Evolutionary conservation across 2,797 vertebrate genomes (phyloP).

Genomic region (Gallirallus australis): DNA sequence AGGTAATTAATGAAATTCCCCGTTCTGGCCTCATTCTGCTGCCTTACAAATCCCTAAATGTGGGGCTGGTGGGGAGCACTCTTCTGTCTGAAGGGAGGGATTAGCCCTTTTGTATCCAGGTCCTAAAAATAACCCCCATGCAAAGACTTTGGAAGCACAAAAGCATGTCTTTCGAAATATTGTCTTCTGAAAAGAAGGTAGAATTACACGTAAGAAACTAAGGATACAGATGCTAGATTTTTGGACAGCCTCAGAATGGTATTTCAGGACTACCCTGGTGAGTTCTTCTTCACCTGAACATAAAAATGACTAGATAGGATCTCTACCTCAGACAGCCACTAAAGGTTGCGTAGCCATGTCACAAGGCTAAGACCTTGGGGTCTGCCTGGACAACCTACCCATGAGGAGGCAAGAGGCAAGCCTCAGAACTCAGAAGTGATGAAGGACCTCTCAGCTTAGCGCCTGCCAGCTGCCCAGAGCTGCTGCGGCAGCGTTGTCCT

Average conservation of each 20-base stretch:
- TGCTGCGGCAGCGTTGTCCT: fast-evolving
- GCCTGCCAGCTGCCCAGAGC: neutral
- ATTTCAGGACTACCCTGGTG: neutral
- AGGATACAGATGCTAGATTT: neutral
- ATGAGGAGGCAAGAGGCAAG: neutral
- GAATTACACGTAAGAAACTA: neutral
- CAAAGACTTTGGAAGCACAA: neutral
- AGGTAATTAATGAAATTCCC: neutral
- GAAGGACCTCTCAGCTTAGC: neutral
- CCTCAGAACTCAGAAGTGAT: neutral
- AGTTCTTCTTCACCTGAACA: neutral
- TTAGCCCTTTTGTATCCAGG: neutral
- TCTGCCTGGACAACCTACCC: neutral
- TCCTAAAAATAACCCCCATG: neutral
- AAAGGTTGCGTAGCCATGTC: neutral
- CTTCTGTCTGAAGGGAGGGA: neutral
- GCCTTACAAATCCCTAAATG: neutral
- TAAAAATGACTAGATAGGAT: neutral
- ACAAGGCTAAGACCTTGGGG: fast-evolving
- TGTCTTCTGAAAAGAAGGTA: neutral
- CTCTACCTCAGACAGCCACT: neutral
- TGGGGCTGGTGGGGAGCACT: neutral
- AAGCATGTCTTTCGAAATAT: neutral
- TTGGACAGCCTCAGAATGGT: neutral
- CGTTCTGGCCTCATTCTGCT: neutral